These are phyloP conservation scores for Corythornis madagascariensis DNA, from an alignment of 2,113 vertebrate species.

Conservation along the genomic window DNA sequence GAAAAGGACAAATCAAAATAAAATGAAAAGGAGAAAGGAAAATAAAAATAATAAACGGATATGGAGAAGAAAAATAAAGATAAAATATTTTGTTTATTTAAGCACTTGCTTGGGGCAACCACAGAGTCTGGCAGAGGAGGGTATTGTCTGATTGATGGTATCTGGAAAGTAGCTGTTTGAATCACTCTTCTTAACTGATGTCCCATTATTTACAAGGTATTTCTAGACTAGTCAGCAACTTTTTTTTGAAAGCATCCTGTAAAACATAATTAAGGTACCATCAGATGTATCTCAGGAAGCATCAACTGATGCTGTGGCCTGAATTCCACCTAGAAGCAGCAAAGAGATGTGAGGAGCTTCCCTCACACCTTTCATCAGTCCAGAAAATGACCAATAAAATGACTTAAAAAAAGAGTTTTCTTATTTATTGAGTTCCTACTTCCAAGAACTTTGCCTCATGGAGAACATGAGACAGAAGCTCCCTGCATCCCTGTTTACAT, in stretches of 20 bases:
- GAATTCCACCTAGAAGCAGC: not conserved
- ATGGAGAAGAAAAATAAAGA: rapidly evolving
- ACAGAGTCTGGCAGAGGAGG: not conserved
- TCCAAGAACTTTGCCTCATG: not conserved
- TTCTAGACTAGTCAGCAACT: conserved; percentile 36
- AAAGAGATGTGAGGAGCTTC: not conserved
- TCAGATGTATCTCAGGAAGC: not conserved
- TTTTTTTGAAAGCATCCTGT: conserved; percentile 17
- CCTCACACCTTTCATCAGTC: not conserved
- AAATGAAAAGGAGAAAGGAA: rapidly evolving
- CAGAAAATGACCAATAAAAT: not conserved
- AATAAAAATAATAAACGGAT: rapidly evolving
- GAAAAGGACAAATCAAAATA: too few species aligned
- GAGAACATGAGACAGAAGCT: not conserved
- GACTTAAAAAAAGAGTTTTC: not conserved
- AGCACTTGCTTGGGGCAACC: not conserved
- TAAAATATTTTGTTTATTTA: not conserved
- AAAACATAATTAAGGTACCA: conserved; percentile 30
- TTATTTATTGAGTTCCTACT: not conserved
- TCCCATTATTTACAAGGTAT: not conserved
- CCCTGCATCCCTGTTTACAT: not conserved
- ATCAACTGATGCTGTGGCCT: not conserved
- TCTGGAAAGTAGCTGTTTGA: conserved; percentile 24
- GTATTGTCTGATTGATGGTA: conserved; percentile 42
- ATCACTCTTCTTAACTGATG: not conserved